Percentiles rank a stretch among this genome's conserved stretches.
Evolutionary conservation across 2,888 invertebrate genomes (phyloP).

Genomic region (Epistrophe grossulariae): DNA sequence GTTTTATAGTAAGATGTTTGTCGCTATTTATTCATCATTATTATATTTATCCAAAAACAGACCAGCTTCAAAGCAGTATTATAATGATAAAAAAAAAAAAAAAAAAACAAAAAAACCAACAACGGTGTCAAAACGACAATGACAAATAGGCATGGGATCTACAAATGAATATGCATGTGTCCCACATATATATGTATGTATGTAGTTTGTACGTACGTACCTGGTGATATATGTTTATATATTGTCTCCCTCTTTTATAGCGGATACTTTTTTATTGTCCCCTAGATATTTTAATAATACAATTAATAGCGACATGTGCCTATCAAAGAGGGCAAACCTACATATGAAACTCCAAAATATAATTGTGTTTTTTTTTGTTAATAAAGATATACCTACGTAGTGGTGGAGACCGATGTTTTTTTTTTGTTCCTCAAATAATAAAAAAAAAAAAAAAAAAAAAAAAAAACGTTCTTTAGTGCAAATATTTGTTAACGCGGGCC

Average conservation of each 20-base stretch:
- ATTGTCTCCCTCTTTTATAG: slow-evolving; percentile 38
- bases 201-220: slow-evolving; percentile 32
- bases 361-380: slow-evolving; percentile 10
- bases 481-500: slow-evolving; percentile 82
- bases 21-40: slow-evolving; percentile 65
- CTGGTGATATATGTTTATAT: background rate
- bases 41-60: slow-evolving; percentile 47
- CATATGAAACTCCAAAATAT: slow-evolving; percentile 54
- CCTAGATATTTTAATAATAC: slow-evolving; percentile 73
- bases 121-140: slow-evolving; percentile 47
- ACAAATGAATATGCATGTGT: slow-evolving; percentile 74
- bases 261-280: slow-evolving; percentile 73
- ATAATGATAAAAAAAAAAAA: slow-evolving; percentile 63
- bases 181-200: slow-evolving; percentile 51
- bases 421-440: slow-evolving; percentile 68
- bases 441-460: slow-evolving; percentile 76
- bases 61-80: slow-evolving; percentile 45
- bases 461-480: slow-evolving; percentile 79
- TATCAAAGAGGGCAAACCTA: slow-evolving; percentile 68
- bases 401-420: slow-evolving; percentile 66
- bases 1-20: slow-evolving; percentile 52
- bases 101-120: slow-evolving; percentile 32
- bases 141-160: slow-evolving; percentile 71
- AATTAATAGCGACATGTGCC: slow-evolving; percentile 76
- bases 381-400: background rate